Conservation (phyloP, 2,113 vertebrate genomes). For the Dipodomys spectabilis region DNA sequence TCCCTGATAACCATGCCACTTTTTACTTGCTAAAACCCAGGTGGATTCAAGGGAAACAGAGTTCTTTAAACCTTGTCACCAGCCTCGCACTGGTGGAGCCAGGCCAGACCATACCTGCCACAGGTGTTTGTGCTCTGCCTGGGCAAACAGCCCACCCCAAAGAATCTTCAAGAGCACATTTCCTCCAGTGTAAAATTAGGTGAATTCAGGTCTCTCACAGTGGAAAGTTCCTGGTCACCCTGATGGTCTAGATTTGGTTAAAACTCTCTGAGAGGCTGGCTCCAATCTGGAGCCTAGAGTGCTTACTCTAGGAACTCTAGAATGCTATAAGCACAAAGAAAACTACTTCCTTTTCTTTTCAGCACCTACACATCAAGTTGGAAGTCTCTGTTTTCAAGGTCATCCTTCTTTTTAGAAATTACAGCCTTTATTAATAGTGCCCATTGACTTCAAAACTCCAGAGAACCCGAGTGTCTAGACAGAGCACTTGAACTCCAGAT, state of each 20-base stretch:
- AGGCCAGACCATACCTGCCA: background rate
- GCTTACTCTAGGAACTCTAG: background rate
- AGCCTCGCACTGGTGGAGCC: background rate
- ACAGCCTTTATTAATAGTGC: slow-evolving; percentile 6
- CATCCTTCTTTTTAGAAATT: background rate
- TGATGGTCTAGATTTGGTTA: background rate
- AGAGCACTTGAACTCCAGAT: background rate
- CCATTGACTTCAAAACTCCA: background rate
- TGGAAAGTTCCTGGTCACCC: background rate
- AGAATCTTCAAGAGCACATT: background rate
- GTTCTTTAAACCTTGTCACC: background rate
- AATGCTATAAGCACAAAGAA: background rate
- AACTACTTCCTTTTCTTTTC: background rate
- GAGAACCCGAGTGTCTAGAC: background rate
- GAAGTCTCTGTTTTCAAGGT: background rate
- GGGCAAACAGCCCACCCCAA: background rate
- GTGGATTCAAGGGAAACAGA: background rate
- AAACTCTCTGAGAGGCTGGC: background rate
- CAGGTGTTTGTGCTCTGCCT: background rate
- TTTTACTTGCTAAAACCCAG: background rate
- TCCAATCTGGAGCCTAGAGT: background rate
- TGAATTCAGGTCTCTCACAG: background rate
- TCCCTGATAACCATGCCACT: background rate
- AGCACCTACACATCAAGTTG: background rate
- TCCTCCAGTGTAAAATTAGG: background rate